Conservation (phyloP, 2,888 invertebrate species). For the Cartodere bifasciata region DNA sequence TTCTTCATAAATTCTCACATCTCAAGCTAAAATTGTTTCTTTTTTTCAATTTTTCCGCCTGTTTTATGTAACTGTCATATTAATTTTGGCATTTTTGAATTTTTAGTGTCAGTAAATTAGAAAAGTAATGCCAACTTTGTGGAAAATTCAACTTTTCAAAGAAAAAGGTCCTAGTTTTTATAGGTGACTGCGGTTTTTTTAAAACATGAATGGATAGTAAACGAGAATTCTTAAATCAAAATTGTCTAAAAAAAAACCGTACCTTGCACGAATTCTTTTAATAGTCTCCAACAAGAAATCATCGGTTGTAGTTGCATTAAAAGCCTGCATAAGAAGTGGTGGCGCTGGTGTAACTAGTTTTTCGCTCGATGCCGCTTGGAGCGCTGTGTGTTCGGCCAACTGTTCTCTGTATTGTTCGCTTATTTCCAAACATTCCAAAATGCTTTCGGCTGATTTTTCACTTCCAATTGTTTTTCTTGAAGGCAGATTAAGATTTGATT, state of each 20-base stretch:
- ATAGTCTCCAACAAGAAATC: conserved; percentile 75
- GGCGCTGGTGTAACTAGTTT: conserved; percentile 39
- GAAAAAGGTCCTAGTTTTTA: too few relatives aligned
- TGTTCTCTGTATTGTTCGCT: conserved; percentile 50
- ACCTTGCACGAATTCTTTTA: conserved; percentile 71
- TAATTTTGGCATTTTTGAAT: too few relatives aligned
- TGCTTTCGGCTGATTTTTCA: conserved; percentile 79
- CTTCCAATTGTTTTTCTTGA: conserved; percentile 80
- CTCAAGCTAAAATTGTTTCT: too few relatives aligned
- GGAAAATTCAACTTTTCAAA: too few relatives aligned
- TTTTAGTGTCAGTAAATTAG: too few relatives aligned
- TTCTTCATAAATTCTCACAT: too few relatives aligned
- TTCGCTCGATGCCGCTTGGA: conserved; percentile 28
- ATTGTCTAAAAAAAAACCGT: conserved; percentile 14
- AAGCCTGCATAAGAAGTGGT: conserved; percentile 75
- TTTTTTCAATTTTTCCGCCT: too few relatives aligned
- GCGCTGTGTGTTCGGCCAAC: conserved; percentile 38
- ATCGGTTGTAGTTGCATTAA: conserved; percentile 55
- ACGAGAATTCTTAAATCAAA: conserved; percentile 4
- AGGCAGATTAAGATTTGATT: conserved; percentile 62
- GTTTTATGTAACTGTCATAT: too few relatives aligned
- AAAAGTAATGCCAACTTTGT: too few relatives aligned
- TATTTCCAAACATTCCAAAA: conserved; percentile 82
- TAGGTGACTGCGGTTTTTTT: too few relatives aligned
- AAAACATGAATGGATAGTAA: too few relatives aligned